Evolutionary conservation across 2,888 invertebrate genomes (phyloP).

Genomic region (Quadroppia sp.): DNA sequence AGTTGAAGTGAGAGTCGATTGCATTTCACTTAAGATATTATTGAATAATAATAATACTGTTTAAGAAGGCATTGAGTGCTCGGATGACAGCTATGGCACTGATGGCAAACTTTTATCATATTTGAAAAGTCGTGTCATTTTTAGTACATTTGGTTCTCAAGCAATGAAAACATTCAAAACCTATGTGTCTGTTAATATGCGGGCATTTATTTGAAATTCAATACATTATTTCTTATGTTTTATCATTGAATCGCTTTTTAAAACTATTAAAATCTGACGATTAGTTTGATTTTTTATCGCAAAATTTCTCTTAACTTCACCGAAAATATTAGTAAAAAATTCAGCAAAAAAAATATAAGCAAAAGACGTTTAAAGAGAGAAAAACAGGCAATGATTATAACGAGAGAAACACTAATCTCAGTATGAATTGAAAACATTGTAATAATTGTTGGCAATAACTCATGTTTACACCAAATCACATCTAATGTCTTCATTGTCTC

Average conservation of each 20-base stretch:
- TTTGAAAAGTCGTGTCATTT: background rate
- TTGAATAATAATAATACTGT: background rate
- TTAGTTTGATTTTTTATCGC: background rate
- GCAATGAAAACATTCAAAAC: constrained; percentile 13
- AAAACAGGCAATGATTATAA: constrained; percentile 30
- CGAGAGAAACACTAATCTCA: background rate
- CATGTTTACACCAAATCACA: constrained; percentile 26
- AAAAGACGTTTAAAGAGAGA: background rate
- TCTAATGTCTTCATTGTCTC: constrained; percentile 36
- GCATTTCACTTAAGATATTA: background rate
- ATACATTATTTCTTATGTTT: constrained; percentile 24
- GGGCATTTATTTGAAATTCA: constrained; percentile 24
- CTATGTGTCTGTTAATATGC: background rate
- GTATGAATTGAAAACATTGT: background rate
- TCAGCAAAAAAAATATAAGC: background rate
- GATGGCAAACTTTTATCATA: background rate
- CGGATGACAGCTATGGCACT: background rate
- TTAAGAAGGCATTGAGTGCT: background rate
- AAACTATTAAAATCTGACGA: background rate
- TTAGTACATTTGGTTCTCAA: constrained; percentile 13
- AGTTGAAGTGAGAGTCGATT: background rate
- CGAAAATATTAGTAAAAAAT: constrained; percentile 13
- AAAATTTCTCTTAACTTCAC: background rate
- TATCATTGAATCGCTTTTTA: constrained; percentile 1
- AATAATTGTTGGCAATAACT: constrained; percentile 34